Base-by-base conservation (phyloP, 2,888 invertebrate species). In the Troides oblongomaculatus region DNA sequence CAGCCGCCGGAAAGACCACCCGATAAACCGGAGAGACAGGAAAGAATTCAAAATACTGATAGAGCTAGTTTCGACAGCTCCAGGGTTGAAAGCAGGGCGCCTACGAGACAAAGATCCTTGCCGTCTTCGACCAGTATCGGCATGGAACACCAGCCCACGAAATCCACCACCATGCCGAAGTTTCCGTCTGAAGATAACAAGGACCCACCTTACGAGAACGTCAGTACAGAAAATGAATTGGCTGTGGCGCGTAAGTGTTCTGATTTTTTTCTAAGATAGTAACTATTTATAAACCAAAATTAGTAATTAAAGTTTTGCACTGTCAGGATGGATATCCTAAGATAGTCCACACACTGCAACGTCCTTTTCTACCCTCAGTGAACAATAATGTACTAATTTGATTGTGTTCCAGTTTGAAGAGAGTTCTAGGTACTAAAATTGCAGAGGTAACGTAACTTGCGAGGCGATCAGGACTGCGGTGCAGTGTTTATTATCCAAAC, bases 141-240 rank as follows among this genome's bases (percentile, higher is more conserved):
- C 64, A 74, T 86, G 0, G 90, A 91, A 50, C 86, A 80, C 23
- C 82, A 88, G 59, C 93, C 93, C 0, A 91, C 93, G 0, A 94
- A 94, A 67, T 94, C 94, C 0, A 93, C 87, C 5, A 94, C 94
- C 0, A 94, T 93, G 83, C 94, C 94, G 0, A 94, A 94, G 73
- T 93, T 94, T 66, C 93, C 93, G 0, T 89, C 90, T 0, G 90
- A 90, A 61, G 91, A 91, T 8, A 72, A 75, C 0, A 90, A 87
- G 70, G 90, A 91, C 58, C 87, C 91, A 0, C 89, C 90, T 1
- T 92, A 92, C 68, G 92, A 92, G 68, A 92, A 92, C 75, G 87
- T 92, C 0, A 83, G 83, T 0, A 84, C 85, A 1, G 91, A 90
- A 71, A 89, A 89, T 70, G 90, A 90, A 70, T 74, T 88, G 70